phyloP scores from a whole-genome alignment of 2,113 vertebrate genomes.

The Mustela lutreola region DNA sequence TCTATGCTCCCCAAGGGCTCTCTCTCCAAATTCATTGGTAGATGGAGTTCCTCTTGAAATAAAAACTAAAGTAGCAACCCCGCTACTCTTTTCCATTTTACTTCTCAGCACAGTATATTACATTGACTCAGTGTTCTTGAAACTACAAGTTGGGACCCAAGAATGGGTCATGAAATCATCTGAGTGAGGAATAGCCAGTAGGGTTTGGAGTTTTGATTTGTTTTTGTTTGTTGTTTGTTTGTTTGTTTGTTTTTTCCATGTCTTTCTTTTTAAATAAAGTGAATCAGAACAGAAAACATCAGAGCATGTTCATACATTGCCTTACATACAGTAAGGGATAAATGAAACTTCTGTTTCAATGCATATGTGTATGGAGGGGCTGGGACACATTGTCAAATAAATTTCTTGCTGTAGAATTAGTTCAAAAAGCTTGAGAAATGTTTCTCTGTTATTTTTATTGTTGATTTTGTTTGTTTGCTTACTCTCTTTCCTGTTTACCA shows the following conservation, averaged over 20 bases:
- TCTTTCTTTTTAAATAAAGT: not conserved
- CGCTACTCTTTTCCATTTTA: not conserved
- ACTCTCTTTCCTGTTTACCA: not conserved
- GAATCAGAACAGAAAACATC: not conserved
- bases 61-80: not conserved
- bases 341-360: not conserved
- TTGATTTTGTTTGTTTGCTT: not conserved
- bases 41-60: not conserved
- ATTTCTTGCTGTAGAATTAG: not conserved
- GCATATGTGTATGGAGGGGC: no score
- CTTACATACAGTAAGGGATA: not conserved
- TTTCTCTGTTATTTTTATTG: not conserved
- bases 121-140: not conserved
- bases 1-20: not conserved
- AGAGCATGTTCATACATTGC: not conserved
- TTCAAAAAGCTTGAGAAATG: not conserved
- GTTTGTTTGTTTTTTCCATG: not conserved
- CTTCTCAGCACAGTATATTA: not conserved
- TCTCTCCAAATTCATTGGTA: not conserved
- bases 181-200: not conserved
- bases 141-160: not conserved
- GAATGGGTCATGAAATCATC: not conserved
- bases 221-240: not conserved
- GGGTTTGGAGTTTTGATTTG: not conserved
- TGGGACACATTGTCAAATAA: not conserved